These are phyloP conservation scores for Zaprionus bogoriensis DNA, from an alignment of 2,888 invertebrate genomes.

Conservation along the genomic window DNA sequence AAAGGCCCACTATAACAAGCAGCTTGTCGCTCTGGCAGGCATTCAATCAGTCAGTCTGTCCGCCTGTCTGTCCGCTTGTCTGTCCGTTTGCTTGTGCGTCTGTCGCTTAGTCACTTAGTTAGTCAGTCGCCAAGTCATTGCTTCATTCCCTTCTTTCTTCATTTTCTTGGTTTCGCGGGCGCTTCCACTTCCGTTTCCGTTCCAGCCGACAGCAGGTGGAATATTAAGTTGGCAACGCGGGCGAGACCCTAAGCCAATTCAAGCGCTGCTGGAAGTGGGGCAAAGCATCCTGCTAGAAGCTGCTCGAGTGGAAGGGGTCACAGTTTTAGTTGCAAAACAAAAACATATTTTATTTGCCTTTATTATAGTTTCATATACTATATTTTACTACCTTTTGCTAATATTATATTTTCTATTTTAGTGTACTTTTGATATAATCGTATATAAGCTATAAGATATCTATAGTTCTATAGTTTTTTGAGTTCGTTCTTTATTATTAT, in stretches of 20 bases:
- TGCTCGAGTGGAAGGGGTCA: too few species aligned
- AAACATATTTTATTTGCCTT: too few species aligned
- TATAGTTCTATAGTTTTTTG: too few species aligned
- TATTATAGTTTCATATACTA: too few species aligned
- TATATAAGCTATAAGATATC: not conserved
- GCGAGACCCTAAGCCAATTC: not conserved
- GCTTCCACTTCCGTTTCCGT: slow-evolving; percentile 48
- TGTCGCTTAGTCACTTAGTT: slow-evolving; percentile 6
- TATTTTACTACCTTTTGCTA: too few species aligned
- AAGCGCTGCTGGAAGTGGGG: too few species aligned
- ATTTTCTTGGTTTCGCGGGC: slow-evolving; percentile 40
- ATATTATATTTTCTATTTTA: too few species aligned
- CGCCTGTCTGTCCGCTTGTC: slow-evolving; percentile 7
- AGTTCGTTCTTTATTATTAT: too few species aligned
- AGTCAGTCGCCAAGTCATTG: slow-evolving; percentile 19
- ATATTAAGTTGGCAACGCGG: slow-evolving; percentile 6
- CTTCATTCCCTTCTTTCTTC: slow-evolving; percentile 4
- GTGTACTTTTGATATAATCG: too few species aligned
- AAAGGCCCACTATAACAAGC: slow-evolving; percentile 20
- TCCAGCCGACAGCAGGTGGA: slow-evolving; percentile 42
- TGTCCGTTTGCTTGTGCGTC: slow-evolving; percentile 5
- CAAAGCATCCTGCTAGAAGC: too few species aligned
- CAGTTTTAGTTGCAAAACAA: too few species aligned
- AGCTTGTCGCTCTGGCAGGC: slow-evolving; percentile 15
- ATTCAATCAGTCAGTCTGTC: slow-evolving; percentile 11